These are phyloP conservation scores for Coelopa frigida DNA, from an alignment of 1,140 invertebrate genomes.

Conservation along the genomic window DNA sequence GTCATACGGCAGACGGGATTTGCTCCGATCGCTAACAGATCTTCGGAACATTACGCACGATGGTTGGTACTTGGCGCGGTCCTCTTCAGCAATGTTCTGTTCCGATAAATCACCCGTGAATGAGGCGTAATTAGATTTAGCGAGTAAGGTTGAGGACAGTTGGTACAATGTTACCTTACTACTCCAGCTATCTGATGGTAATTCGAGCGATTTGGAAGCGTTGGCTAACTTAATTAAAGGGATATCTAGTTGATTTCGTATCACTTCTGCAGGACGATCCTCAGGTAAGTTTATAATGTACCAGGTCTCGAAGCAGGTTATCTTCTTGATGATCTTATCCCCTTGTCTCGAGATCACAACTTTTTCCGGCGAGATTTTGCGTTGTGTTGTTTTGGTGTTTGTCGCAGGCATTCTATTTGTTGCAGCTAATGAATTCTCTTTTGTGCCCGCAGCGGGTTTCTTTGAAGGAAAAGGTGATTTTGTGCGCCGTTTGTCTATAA, in stretches of 20 bases:
- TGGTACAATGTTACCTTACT: constrained; percentile 40
- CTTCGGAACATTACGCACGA: constrained; percentile 40
- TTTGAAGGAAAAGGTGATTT: constrained; percentile 2
- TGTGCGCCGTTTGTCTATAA: neutral
- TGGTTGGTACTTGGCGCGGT: constrained; percentile 40
- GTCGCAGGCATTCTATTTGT: constrained; percentile 4
- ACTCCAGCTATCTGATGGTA: constrained; percentile 32
- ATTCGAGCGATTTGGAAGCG: constrained; percentile 21
- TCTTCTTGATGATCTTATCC: constrained; percentile 41
- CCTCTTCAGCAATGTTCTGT: constrained; percentile 33
- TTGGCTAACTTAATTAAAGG: constrained; percentile 37
- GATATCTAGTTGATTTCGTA: constrained; percentile 31
- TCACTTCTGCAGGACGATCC: constrained; percentile 8
- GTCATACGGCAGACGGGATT: constrained; percentile 36
- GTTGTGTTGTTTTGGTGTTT: neutral
- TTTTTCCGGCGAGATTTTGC: constrained; percentile 24
- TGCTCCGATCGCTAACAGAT: constrained; percentile 19
- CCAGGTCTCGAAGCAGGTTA: constrained; percentile 44
- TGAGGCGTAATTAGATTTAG: constrained; percentile 24
- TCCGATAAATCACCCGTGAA: constrained; percentile 38
- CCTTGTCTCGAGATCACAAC: constrained; percentile 34
- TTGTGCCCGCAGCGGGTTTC: constrained; percentile 2
- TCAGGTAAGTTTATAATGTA: constrained; percentile 34
- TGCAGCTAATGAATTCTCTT: constrained; percentile 13
- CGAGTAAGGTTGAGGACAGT: constrained; percentile 23